Conservation (phyloP, 1,140 invertebrate genomes). For the Pseudomyrmex concolor region DNA sequence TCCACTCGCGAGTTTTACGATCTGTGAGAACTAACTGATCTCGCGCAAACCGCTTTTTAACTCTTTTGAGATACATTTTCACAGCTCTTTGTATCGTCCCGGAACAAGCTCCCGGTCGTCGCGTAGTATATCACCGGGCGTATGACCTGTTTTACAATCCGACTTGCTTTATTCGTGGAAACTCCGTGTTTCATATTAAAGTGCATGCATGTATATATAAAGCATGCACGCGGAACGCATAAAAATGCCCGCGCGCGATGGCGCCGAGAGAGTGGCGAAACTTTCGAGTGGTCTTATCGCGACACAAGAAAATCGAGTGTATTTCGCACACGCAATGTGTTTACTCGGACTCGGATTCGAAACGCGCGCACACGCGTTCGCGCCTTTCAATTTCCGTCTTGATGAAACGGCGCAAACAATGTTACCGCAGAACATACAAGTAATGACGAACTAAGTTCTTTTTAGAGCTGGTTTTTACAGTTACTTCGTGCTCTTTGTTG, state of each 20-base stretch:
- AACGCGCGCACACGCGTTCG: not conserved
- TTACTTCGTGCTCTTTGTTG: not conserved
- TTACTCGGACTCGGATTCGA: conserved; percentile 1
- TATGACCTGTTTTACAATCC: conserved; percentile 18
- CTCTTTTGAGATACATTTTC: not conserved
- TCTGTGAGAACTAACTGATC: not conserved
- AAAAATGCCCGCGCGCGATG: conserved; percentile 20
- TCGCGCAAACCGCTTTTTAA: not conserved
- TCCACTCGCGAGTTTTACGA: too few relatives aligned
- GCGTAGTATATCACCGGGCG: not conserved
- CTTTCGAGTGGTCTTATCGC: conserved; percentile 6
- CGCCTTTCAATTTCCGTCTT: conserved; percentile 13
- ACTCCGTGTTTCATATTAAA: conserved; percentile 33
- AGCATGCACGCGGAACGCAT: conserved; percentile 16
- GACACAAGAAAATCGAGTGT: conserved; percentile 10
- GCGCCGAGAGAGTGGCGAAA: conserved; percentile 1
- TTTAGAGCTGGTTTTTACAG: not conserved
- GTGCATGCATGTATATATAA: conserved; percentile 20
- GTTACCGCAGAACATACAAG: not conserved
- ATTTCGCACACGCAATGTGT: not conserved
- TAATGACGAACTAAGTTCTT: not conserved
- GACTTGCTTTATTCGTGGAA: conserved; percentile 32
- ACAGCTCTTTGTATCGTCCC: not conserved
- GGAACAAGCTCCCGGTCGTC: not conserved
- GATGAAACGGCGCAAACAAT: conserved; percentile 26